Evolutionary conservation across 2,888 invertebrate species (phyloP), one percentile per base, ranked within the genome.

Genomic region (Piscicola geometra): DNA sequence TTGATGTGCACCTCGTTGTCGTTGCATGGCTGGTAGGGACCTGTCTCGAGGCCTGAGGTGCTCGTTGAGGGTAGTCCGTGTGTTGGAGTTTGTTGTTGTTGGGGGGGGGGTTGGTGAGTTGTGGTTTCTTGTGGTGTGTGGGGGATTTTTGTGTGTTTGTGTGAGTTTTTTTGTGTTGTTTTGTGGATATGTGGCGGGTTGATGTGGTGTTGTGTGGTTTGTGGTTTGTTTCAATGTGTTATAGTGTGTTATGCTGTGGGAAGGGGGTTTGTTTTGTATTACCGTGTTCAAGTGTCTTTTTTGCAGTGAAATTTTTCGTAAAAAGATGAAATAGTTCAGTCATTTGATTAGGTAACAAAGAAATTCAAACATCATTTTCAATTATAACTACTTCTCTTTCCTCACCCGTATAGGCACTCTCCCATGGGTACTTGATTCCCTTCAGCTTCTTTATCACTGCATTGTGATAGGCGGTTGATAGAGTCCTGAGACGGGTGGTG

Each of bases 371-470:
- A n/a, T n/a, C n/a, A n/a, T n/a, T n/a, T n/a, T n/a, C n/a, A n/a
- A 50, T 50, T 28, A 21, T 33, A 71, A 33, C 3, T 36, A 3
- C 21, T 32, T 9, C 21, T 28, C 3, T 41, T 3, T 70, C 36
- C 71, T 32, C 25, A 84, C 85, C 85, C 77, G 84, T 82, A 68
- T 81, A 81, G 1, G 83, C 84, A 71, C 82, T 82, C 77, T 86
- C 85, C 86, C 86, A 86, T 0, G 85, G 84, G 78, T 80, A 86
- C 80, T 82, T 80, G 2, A 83, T 81, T 1, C 85, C 86, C 41
- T 81, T 74, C 33, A 80, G 80, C 0, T 82, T 82, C 28, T 80
- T 79, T 21, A 76, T 60, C 75, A 75, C 73, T 0, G 85, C 85
- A 52, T 82, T 79, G 21, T 79, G 68, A 71, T 77, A 77, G 2